Base-by-base conservation (phyloP, 1,140 invertebrate species). In the Homarus americanus region DNA sequence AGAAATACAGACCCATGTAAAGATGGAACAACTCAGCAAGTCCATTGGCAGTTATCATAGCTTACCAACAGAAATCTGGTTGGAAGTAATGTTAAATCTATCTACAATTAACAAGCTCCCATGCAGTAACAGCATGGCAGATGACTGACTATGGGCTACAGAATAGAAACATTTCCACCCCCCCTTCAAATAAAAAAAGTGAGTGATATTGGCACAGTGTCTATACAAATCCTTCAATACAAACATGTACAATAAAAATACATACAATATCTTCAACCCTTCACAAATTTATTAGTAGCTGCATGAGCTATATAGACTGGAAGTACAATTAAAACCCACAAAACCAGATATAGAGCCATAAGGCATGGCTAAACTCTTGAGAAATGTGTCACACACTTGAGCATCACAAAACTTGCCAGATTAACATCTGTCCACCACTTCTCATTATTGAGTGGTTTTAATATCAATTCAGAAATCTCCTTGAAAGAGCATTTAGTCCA, bases 221-320 rank as follows among this genome's bases (percentile, higher is more conserved):
- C 88, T 90, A 90, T 90, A 90, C 88, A 90, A 90, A 84, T 90
- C 38, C 40, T 80, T 90, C 80, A 90, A 58, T 90, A 90, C 88
- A 90, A 90, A 90, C 72, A 90, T 90, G 36, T 90, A 90, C 88
- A 90, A 84, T 90, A 90, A 90, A 90, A 90, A 90, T 90, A 90
- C 88, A 90, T 75, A 84, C 72, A 44, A 73, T 83, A 76, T 83
- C 72, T 72, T 75, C 83, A 41, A 49, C 83, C 83, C 83, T 44
- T 82, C 87, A 82, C 44, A 82, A 69, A 49, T 53, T 49, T 40
- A 88, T 73, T 82, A 69, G 86, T 89, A 90, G 88, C 88, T 90
- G 88, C 88, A 76, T 63, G 44, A 89, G 78, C 79, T 66, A 28
- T 84, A 69, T 76, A 76, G 83, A 78, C 88, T 90, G 88, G 88